Percentiles rank a stretch among this genome's conserved stretches.
Evolutionary conservation across 2,113 vertebrate species (phyloP).

Genomic region (Scopus umbretta): DNA sequence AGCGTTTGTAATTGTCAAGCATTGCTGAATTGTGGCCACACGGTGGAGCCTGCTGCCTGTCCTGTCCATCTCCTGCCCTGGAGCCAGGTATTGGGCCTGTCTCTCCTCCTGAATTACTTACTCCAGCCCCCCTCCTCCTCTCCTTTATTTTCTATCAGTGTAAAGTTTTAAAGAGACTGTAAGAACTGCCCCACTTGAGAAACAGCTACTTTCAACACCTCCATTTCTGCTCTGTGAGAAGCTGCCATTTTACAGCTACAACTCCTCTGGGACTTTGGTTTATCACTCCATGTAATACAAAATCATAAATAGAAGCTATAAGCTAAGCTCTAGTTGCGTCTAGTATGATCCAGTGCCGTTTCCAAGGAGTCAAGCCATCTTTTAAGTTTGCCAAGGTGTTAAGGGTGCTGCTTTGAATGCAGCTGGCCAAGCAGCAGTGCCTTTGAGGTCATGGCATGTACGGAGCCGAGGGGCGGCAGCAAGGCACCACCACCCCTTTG

Average conservation of each 20-base stretch:
- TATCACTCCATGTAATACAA: neutral
- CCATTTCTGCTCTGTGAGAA: neutral
- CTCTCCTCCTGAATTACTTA: neutral
- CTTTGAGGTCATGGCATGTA: accelerated
- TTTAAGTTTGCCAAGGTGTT: neutral
- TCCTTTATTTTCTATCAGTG: neutral
- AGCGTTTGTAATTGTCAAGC: accelerated
- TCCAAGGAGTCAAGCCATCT: neutral
- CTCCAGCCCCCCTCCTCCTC: neutral
- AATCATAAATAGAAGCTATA: neutral
- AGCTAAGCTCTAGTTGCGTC: no score
- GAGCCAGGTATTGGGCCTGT: accelerated
- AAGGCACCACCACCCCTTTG: neutral
- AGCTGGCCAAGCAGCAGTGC: neutral
- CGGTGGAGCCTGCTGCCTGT: neutral
- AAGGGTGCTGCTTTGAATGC: neutral
- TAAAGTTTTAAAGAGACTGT: neutral
- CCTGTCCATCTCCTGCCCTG: neutral
- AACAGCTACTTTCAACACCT: neutral
- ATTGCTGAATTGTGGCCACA: neutral
- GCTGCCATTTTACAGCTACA: neutral
- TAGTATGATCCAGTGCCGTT: neutral
- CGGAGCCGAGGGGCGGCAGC: neutral
- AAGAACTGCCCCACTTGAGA: neutral
- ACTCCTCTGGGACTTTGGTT: neutral